Evolutionary conservation across 1,140 invertebrate species (phyloP), one percentile per base, ranked within the genome.

Genomic region (Venustaconcha ellipsiformis): DNA sequence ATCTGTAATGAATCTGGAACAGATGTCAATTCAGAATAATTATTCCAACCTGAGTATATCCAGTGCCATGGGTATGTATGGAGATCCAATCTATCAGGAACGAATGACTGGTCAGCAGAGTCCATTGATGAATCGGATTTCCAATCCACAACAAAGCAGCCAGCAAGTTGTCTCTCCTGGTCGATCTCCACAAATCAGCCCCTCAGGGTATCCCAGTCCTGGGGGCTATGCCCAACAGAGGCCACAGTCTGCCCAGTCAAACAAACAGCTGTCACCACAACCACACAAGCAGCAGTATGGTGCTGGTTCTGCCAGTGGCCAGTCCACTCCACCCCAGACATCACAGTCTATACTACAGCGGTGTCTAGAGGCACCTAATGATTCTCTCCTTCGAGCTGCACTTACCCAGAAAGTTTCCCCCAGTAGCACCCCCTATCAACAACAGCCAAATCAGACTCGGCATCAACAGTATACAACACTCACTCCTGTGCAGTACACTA

Each of bases 341-440:
- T 75, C 60, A 70, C 73, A 78, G 67, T 83, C 83, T 57, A 57
- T 82, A 56, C 78, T 84, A 48, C 82, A 81, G 70, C 82, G 78
- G 59, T 80, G 79, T 70, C 67, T 84, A 23, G 81, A 84, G 66
- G 73, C 78, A 6, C 74, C 76, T n/a, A 80, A 81, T 64, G 85
- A 84, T 66, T 87, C 87, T 20, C 84, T 87, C 23, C 73, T 87
- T 57, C 76, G 85, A n/a, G 80, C 81, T 26, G 85, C 84, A 17
- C 76, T 87, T 17, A 87, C 84, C 8, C 80, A 81, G 37, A 80
- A 82, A 56, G 67, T 70, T 48, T 70, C 69, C 65, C 63, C 70
- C 67, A 70, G 78, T 62, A 59, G 20, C 60, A 26, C 59, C 69
- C 59, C 11, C 72, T 30, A 57, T 72, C 15, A 68, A 58, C 55